Percentiles rank a stretch among this genome's conserved stretches.
Evolutionary conservation across 2,888 invertebrate genomes (phyloP).

Genomic region (Incurvaria masculella): DNA sequence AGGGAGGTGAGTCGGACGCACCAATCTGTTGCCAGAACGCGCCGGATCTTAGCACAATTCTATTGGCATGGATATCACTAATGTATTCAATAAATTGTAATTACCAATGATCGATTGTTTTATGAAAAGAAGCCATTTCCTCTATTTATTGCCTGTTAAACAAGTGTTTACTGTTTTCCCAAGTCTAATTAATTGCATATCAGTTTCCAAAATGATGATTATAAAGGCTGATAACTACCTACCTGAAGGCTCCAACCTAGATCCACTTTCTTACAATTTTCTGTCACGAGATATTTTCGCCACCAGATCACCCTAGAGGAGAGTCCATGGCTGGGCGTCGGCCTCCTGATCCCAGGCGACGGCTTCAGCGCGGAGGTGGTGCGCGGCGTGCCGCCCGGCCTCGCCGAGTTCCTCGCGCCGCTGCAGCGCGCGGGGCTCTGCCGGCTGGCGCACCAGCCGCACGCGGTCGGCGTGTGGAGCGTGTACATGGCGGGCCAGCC

Average conservation of each 20-base stretch:
- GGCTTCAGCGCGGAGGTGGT: conserved; percentile 97
- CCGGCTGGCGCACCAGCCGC: conserved; percentile 85
- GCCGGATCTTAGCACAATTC: neutral
- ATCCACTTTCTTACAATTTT: too few species aligned
- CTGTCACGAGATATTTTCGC: too few species aligned
- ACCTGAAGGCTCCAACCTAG: too few species aligned
- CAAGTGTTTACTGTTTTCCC: too few species aligned
- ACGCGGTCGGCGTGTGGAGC: conserved; percentile 92
- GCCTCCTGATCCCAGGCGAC: conserved; percentile 93
- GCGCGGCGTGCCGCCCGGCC: conserved; percentile 89
- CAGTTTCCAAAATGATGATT: too few species aligned
- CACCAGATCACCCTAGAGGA: conserved; percentile 83
- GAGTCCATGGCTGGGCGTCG: conserved; percentile 85
- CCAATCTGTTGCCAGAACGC: neutral
- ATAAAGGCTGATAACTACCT: too few species aligned
- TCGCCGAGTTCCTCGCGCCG: conserved; percentile 83
- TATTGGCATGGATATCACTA: neutral
- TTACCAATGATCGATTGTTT: too few species aligned
- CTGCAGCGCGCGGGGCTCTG: conserved; percentile 84
- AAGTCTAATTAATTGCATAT: too few species aligned
- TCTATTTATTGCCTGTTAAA: too few species aligned
- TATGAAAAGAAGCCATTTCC: too few species aligned
- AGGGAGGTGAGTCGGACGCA: conserved; percentile 57
- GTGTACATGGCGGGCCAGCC: conserved; percentile 78
- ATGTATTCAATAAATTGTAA: neutral